Conservation (phyloP, 30 jellyfish, hydroid and myxozoan genomes). For the Nemopilema nomurai region DNA sequence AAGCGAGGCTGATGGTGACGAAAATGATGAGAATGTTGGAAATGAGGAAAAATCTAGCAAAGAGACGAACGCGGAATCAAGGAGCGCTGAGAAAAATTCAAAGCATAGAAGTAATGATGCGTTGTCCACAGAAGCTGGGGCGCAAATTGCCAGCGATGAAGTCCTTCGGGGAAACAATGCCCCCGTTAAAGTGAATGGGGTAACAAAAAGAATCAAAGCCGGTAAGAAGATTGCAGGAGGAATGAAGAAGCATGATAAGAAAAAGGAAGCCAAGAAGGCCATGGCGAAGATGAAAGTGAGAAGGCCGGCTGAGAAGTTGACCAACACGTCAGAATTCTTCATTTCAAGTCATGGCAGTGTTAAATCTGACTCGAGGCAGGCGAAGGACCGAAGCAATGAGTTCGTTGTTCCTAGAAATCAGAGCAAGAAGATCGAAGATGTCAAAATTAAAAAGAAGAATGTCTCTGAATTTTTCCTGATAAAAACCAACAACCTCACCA, state of each 20-base stretch:
- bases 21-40: constrained; percentile 28
- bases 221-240: background rate
- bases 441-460: background rate
- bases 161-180: background rate
- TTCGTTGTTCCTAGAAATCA: background rate
- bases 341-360: background rate
- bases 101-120: constrained; percentile 3
- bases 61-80: background rate
- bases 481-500: constrained; percentile 33
- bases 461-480: constrained; percentile 57
- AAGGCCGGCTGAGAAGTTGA: background rate
- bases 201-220: background rate
- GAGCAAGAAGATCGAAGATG: background rate
- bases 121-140: constrained; percentile 26
- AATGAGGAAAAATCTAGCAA: background rate
- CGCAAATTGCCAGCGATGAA: background rate
- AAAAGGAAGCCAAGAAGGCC: background rate
- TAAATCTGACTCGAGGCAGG: background rate
- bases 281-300: background rate
- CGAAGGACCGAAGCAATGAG: background rate
- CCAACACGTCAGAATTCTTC: constrained; percentile 39
- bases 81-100: background rate
- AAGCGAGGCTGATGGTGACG: constrained; percentile 1
- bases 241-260: background rate
- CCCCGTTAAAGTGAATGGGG: background rate